Evolutionary conservation across 2,113 vertebrate species (phyloP).

Genomic region (Calidris pygmaea): DNA sequence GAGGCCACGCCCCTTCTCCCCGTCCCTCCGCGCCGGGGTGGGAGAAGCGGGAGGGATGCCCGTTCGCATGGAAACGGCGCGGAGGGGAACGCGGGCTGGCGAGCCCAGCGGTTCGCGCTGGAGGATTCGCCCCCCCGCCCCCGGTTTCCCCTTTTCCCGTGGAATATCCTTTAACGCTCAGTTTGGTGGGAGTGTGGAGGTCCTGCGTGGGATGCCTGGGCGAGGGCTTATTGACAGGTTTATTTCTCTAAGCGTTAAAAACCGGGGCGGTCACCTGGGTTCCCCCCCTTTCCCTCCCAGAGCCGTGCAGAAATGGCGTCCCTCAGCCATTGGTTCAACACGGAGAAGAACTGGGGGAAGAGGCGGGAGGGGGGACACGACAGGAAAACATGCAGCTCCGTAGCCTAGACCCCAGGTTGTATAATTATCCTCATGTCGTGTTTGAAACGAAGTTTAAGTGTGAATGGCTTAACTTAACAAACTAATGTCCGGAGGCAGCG

Average conservation of each 20-base stretch:
- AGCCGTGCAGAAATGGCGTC: neutral
- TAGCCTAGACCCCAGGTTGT: rapidly evolving
- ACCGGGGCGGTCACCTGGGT: too few species aligned
- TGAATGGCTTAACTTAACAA: neutral
- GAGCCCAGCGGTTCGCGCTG: rapidly evolving
- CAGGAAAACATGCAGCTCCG: rapidly evolving
- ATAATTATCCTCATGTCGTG: rapidly evolving
- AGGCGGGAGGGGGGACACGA: neutral
- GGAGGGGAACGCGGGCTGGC: rapidly evolving
- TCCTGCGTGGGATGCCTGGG: neutral
- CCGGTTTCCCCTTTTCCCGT: rapidly evolving
- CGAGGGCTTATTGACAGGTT: neutral
- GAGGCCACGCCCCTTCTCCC: neutral
- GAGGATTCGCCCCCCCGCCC: too few species aligned
- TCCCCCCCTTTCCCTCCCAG: neutral
- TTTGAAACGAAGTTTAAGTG: neutral
- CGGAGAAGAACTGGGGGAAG: neutral
- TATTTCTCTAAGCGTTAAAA: neutral
- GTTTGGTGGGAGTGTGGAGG: rapidly evolving
- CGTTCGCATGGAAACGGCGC: neutral
- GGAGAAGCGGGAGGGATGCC: too few species aligned
- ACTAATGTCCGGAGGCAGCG: neutral
- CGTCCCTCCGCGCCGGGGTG: rapidly evolving
- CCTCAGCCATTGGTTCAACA: neutral
- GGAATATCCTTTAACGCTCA: too few species aligned